These are phyloP conservation scores for Zaprionus africanus DNA, from an alignment of 1,140 invertebrate species.

Conservation along the genomic window DNA sequence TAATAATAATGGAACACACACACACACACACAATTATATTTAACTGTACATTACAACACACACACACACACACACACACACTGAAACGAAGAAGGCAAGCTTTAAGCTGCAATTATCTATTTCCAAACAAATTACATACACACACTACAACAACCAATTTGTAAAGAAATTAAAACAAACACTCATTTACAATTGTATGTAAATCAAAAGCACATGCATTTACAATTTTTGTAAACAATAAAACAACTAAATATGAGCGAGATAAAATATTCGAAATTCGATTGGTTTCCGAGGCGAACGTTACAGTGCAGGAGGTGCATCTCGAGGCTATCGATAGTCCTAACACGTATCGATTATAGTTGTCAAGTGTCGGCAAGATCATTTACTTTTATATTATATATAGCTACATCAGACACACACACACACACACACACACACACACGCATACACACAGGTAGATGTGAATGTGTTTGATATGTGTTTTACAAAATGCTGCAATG, in stretches of 20 bases:
- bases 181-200: conserved; percentile 30
- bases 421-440: neutral
- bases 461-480: conserved; percentile 19
- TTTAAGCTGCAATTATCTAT: conserved; percentile 37
- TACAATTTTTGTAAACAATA: conserved; percentile 56
- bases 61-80: conserved; percentile 28
- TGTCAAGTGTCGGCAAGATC: conserved; percentile 15
- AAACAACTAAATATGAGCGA: conserved; percentile 54
- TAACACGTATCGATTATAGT: neutral
- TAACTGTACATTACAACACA: conserved; percentile 41
- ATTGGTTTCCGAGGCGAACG: conserved; percentile 21
- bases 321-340: conserved; percentile 6
- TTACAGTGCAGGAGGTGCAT: neutral
- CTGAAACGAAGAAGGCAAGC: conserved; percentile 19
- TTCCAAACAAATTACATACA: conserved; percentile 15
- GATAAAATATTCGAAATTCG: conserved; percentile 26
- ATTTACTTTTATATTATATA: conserved; percentile 18
- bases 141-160: conserved; percentile 10
- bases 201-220: conserved; percentile 56
- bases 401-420: conserved; percentile 7
- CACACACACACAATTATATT: conserved; percentile 30
- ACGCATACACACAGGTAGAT: neutral
- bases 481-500: conserved; percentile 16
- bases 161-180: conserved; percentile 4
- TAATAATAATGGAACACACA: conserved; percentile 40